Conservation (phyloP, 1,140 invertebrate genomes). For the Zophobas morio region DNA sequence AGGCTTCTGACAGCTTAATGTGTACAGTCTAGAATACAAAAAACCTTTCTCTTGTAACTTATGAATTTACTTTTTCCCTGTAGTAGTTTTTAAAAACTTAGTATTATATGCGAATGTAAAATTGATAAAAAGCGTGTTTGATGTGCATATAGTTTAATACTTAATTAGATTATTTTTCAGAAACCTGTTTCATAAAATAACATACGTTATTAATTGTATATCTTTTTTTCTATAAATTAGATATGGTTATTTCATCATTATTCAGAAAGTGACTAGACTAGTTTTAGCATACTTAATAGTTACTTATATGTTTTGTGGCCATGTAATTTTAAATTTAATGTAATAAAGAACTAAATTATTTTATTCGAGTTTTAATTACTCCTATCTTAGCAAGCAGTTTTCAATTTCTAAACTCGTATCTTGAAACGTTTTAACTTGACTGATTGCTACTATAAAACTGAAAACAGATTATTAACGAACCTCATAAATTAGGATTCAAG, state of each 20-base stretch:
- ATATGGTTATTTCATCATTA: conserved; percentile 35
- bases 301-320: conserved; percentile 68
- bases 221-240: conserved; percentile 40
- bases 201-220: conserved; percentile 39
- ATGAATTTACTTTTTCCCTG: conserved; percentile 35
- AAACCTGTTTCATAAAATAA: conserved; percentile 29
- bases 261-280: conserved; percentile 49
- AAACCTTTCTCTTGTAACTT: conserved; percentile 43
- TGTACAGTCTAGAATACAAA: conserved; percentile 53
- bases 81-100: conserved; percentile 44
- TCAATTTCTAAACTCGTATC: no score
- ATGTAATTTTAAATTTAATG: conserved; percentile 69
- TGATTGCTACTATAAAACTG: no score
- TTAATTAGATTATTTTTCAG: conserved; percentile 32
- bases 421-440: no score
- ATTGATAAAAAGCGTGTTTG: conserved; percentile 55
- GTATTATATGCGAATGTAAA: conserved; percentile 40
- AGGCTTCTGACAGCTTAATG: conserved; percentile 49
- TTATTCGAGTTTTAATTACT: conserved; percentile 47
- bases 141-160: conserved; percentile 55
- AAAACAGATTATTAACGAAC: no score
- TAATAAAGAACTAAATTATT: conserved; percentile 67
- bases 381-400: neutral
- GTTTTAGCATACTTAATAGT: conserved; percentile 63
- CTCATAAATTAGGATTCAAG: no score